These are phyloP conservation scores for Coenonympha glycerion DNA, from an alignment of 2,888 invertebrate species.

Conservation along the genomic window DNA sequence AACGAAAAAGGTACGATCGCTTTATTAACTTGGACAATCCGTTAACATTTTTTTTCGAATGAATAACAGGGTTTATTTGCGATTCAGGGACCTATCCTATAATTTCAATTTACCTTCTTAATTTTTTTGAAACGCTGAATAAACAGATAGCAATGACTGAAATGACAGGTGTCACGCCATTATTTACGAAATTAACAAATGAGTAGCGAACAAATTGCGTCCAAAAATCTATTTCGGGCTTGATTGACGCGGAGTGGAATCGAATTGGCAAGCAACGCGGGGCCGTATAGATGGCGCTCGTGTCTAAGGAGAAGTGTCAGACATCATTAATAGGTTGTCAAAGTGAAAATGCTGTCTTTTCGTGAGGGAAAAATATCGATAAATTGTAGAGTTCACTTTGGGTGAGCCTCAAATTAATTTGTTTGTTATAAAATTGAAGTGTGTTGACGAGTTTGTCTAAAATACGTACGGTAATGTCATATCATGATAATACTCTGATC, in stretches of 20 bases:
- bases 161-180: conserved; percentile 22
- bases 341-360: conserved; percentile 33
- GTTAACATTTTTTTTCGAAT: background rate
- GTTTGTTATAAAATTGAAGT: no score
- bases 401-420: no score
- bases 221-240: conserved; percentile 32
- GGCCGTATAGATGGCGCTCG: conserved; percentile 37
- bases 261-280: conserved; percentile 40
- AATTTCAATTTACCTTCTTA: background rate
- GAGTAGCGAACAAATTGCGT: conserved; percentile 27
- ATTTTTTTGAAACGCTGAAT: conserved; percentile 2
- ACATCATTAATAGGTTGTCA: conserved; percentile 48
- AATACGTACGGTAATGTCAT: no score
- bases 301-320: conserved; percentile 33
- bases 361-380: conserved; percentile 17
- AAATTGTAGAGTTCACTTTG: background rate
- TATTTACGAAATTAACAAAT: conserved; percentile 31
- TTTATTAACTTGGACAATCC: no score
- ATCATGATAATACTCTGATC: no score
- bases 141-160: conserved; percentile 9
- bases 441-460: no score
- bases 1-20: no score
- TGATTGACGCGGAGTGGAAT: conserved; percentile 38
- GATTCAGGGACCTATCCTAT: background rate
- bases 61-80: background rate